phyloP scores from a whole-genome alignment of 2,113 vertebrate genomes.

The Crotalus helleri region DNA sequence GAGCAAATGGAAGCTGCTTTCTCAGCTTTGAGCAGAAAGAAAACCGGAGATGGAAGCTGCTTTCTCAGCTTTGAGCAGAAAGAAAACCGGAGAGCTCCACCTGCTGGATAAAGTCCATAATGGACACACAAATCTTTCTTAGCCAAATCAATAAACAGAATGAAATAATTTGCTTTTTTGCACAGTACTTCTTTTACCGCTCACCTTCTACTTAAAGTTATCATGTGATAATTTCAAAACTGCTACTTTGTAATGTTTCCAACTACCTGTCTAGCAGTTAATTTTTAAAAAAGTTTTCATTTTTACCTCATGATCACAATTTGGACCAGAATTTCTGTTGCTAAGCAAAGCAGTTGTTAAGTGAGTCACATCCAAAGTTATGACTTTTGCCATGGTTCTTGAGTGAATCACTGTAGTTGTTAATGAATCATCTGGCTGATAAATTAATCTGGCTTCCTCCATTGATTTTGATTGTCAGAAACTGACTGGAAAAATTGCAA shows the following conservation, averaged over 20 bases:
- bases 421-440: not conserved
- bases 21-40: constrained; percentile 38
- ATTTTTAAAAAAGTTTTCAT: not conserved
- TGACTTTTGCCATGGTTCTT: not conserved
- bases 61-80: constrained; percentile 36
- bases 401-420: not conserved
- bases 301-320: not conserved
- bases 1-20: constrained; percentile 35
- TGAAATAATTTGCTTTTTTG: not conserved
- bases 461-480: not conserved
- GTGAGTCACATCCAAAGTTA: not conserved
- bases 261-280: not conserved
- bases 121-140: constrained; percentile 16
- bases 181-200: not conserved
- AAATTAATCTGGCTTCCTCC: not conserved
- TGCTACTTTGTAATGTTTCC: not conserved
- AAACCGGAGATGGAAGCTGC: constrained; percentile 50
- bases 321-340: not conserved
- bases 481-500: not conserved
- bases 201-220: not conserved
- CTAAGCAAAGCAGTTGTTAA: not conserved
- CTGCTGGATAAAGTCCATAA: constrained; percentile 56
- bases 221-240: not conserved
- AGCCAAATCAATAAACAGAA: constrained; percentile 5
- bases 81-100: constrained; percentile 66